Evolutionary conservation across 2,888 invertebrate species (phyloP).

Genomic region (Galerucella pusilla): DNA sequence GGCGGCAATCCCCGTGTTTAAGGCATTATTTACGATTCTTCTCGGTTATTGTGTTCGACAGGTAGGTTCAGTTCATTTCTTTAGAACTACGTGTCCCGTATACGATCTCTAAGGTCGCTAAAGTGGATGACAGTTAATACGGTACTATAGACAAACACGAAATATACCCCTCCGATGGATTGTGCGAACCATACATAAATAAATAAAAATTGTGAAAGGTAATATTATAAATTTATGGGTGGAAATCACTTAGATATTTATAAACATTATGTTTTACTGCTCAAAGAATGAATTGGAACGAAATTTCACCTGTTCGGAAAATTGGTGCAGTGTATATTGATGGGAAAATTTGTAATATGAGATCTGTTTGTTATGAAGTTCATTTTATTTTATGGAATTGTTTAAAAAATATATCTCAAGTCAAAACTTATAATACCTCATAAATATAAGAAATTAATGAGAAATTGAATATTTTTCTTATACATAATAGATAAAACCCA

Average conservation of each 20-base stretch:
- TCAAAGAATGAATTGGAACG: no score
- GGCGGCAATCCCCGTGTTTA: conserved; percentile 36
- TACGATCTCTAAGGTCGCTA: background rate
- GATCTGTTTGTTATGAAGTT: no score
- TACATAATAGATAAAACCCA: no score
- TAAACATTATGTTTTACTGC: no score
- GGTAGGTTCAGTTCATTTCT: conserved; percentile 23
- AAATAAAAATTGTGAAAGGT: background rate
- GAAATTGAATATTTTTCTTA: no score
- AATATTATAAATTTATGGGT: background rate
- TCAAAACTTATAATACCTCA: no score
- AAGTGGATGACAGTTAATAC: conserved; percentile 1
- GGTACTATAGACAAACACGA: background rate
- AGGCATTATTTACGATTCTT: conserved; percentile 36
- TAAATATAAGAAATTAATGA: no score
- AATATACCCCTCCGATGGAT: background rate
- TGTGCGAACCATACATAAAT: background rate
- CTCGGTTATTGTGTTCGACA: conserved; percentile 30
- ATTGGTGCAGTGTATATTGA: no score
- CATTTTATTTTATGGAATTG: no score
- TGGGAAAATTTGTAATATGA: no score
- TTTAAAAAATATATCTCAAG: no score
- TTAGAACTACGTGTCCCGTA: conserved; percentile 24
- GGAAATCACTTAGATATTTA: background rate
- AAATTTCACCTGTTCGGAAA: no score